Base-by-base conservation (phyloP, 2,888 invertebrate species). In the Athalia circularis region DNA sequence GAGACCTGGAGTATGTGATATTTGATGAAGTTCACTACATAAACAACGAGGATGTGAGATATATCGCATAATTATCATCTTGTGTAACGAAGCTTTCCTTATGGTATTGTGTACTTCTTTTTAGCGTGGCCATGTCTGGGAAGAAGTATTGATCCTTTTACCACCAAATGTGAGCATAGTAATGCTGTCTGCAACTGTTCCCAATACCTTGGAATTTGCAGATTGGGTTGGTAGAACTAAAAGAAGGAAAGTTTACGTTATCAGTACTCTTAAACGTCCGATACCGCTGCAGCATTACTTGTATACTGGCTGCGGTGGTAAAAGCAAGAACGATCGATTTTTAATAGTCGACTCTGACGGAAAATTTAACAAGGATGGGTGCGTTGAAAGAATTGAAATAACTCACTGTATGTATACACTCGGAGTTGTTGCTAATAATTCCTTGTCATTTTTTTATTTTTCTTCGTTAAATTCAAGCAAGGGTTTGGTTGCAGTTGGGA, bases 1-100 rank as follows among this genome's bases (percentile, higher is more conserved):
- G 98, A 65, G 99, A 99, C 90, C 92, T 99, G 77, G 99, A 99
- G 90, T 99, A 98, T 92, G 99, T 99, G 3, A 97, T 99, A 86
- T 99, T 99, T 89, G 99, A 99, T 90, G 99, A 99, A 92, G 98
- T 99, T 6, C 99, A 99, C 90, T 99, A 99, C 88, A 97, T 99
- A 82, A 99, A 99, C 90, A 98, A 99, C 91, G 94, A 95, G 62
- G 97, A 98, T 92, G 96, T 96, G 85, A 87, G 89, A 86, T 29
- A 47, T 13, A n/a, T n/a, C 54, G 54, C 9, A 7, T 54, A n/a
- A 9, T 54, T n/a, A 5, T n/a, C 64, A 0, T 6, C 29, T 64
- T 57, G n/a, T 29, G 29, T 13, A 3, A 6, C 13, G 8, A 61
- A 61, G 13, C 29, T 7, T 29, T 9, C 6, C 3, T 61, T 3